Conservation (phyloP, 2,113 vertebrate genomes). For the Myiagra hebetior region DNA sequence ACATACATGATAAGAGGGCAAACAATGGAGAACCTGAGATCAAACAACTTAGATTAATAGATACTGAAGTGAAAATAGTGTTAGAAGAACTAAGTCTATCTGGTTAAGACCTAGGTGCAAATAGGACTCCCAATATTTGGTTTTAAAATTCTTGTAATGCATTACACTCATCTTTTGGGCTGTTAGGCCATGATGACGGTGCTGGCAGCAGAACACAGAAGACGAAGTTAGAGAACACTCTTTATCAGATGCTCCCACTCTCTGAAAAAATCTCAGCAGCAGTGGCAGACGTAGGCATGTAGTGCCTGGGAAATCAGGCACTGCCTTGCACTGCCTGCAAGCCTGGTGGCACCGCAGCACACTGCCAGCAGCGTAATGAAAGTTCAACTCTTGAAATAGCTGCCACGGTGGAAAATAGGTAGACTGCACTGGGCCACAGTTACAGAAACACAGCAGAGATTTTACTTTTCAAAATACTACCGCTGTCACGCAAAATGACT, state of each 20-base stretch:
- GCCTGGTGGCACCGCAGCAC: accelerated
- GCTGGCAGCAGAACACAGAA: constrained; percentile 17
- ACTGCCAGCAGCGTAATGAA: accelerated
- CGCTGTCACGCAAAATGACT: constrained; percentile 1
- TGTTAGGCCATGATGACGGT: neutral
- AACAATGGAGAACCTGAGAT: neutral
- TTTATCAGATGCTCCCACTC: neutral
- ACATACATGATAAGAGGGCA: neutral
- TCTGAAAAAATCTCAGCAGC: neutral
- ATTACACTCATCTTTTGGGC: neutral
- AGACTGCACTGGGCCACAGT: neutral
- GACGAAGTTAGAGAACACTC: neutral
- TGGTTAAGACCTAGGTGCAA: neutral
- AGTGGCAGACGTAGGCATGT: neutral
- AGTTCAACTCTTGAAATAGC: neutral
- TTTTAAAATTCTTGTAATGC: neutral
- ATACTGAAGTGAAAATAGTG: neutral
- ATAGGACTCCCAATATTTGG: neutral
- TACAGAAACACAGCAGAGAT: neutral
- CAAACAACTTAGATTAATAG: neutral
- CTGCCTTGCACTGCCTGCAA: neutral
- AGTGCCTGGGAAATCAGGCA: neutral
- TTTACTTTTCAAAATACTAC: constrained; percentile 27
- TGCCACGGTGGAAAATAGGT: neutral
- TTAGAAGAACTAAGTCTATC: neutral